These are phyloP conservation scores for Alligator mississippiensis DNA, from an alignment of 2,113 vertebrate genomes.

Conservation along the genomic window DNA sequence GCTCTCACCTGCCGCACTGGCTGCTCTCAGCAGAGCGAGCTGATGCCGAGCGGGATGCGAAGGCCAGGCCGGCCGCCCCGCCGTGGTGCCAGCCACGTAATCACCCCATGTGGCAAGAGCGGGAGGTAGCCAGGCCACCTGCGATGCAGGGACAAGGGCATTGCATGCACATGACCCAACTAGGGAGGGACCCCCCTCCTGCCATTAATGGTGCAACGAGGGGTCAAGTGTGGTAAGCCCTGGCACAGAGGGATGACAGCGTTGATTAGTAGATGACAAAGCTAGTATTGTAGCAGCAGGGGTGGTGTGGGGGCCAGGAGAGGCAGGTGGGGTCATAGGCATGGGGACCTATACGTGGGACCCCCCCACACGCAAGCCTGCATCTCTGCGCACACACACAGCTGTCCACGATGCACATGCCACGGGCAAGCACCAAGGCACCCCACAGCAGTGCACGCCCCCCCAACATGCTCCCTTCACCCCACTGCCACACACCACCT, in stretches of 20 bases:
- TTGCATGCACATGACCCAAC: neutral
- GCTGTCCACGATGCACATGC: too few relatives aligned
- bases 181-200: constrained; percentile 36
- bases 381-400: neutral
- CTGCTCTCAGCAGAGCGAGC: neutral
- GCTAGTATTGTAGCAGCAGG: constrained; percentile 14
- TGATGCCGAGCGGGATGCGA: neutral
- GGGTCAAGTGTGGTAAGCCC: constrained; percentile 28
- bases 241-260: neutral
- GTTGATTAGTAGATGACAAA: constrained; percentile 56
- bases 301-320: neutral
- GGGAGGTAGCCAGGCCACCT: neutral
- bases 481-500: too few relatives aligned
- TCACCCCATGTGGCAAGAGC: neutral
- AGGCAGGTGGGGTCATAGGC: neutral
- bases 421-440: too few relatives aligned
- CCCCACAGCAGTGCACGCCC: too few relatives aligned
- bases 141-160: neutral
- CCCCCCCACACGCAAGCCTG: too few relatives aligned
- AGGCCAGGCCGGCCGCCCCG: too few relatives aligned
- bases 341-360: neutral
- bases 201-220: constrained; percentile 50
- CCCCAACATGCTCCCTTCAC: too few relatives aligned
- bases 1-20: too few relatives aligned
- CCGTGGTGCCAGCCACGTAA: neutral